These are phyloP conservation scores for Anastrepha ludens DNA, from an alignment of 1,140 invertebrate genomes.

Conservation along the genomic window DNA sequence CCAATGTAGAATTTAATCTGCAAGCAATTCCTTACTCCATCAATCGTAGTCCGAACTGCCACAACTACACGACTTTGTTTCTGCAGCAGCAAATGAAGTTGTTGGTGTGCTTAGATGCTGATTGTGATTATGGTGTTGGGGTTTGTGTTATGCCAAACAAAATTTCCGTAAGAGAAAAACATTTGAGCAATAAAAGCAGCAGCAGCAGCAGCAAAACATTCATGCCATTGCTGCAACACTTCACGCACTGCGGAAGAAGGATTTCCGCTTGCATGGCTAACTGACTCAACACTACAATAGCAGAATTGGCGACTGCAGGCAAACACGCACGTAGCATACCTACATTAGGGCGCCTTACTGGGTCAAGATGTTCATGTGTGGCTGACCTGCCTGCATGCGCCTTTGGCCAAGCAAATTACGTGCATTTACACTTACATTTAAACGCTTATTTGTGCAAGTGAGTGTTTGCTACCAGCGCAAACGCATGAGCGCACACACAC, in stretches of 20 bases:
- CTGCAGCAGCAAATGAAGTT: not conserved
- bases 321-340: constrained; percentile 15
- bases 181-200: not conserved
- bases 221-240: not conserved
- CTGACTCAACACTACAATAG: constrained; percentile 26
- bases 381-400: not conserved
- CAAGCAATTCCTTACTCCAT: not conserved
- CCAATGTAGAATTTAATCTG: not conserved
- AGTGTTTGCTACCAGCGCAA: no score
- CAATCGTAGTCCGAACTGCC: not conserved
- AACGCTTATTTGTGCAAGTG: not conserved
- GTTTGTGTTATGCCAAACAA: not conserved
- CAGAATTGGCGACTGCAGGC: not conserved
- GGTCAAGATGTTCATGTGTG: constrained; percentile 7
- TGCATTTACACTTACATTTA: constrained; percentile 27
- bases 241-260: constrained; percentile 47
- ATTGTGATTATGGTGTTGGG: not conserved
- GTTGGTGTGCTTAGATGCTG: not conserved
- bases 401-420: not conserved
- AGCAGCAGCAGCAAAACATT: not conserved
- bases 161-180: constrained; percentile 2
- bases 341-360: not conserved
- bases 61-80: not conserved
- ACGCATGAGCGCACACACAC: not conserved
- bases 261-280: not conserved